A percentile compares a stretch with the other conserved stretches of the same genome.
Evolutionary conservation across 1,140 invertebrate genomes (phyloP).

Genomic region (Drosophila azteca): DNA sequence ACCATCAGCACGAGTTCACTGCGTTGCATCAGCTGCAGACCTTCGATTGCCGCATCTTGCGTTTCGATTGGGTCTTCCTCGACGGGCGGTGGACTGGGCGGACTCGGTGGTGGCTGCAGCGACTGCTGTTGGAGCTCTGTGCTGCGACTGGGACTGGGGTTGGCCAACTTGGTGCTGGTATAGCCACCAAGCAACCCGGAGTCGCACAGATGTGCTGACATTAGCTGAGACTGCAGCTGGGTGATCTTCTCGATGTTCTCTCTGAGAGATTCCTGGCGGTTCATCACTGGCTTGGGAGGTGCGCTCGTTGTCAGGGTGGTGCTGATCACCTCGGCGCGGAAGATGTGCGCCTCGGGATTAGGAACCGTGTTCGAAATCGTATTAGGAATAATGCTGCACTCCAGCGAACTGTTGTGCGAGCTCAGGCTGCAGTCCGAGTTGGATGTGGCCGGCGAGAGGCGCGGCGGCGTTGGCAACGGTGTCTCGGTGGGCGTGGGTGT

Average conservation of each 20-base stretch:
- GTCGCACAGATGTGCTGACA: slow-evolving; percentile 78
- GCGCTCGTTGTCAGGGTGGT: slow-evolving; percentile 57
- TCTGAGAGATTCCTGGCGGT: slow-evolving; percentile 75
- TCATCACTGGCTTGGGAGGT: slow-evolving; percentile 55
- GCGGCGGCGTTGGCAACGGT: slow-evolving; percentile 37
- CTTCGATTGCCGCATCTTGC: slow-evolving; percentile 39
- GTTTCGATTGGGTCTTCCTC: slow-evolving; percentile 6
- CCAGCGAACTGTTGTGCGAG: slow-evolving; percentile 58
- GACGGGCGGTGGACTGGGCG: slow-evolving; percentile 28
- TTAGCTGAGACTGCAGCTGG: slow-evolving; percentile 80
- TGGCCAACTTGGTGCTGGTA: slow-evolving; percentile 36
- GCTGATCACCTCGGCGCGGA: slow-evolving; percentile 78
- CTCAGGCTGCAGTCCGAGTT: slow-evolving; percentile 75
- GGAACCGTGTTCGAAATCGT: slow-evolving; percentile 6
- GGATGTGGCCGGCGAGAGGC: slow-evolving; percentile 66
- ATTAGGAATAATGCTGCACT: slow-evolving; percentile 42
- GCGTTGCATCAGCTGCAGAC: slow-evolving; percentile 86
- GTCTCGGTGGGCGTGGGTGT: slow-evolving; percentile 27
- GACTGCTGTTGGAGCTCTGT: slow-evolving; percentile 15
- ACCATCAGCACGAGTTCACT: slow-evolving; percentile 87
- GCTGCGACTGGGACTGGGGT: slow-evolving; percentile 32
- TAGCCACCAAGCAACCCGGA: slow-evolving; percentile 45
- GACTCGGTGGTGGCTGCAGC: slow-evolving; percentile 20
- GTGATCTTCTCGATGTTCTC: slow-evolving; percentile 83
- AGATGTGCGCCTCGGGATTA: slow-evolving; percentile 61